Base-by-base conservation (phyloP, 2,888 invertebrate species). In the Sesia apiformis region DNA sequence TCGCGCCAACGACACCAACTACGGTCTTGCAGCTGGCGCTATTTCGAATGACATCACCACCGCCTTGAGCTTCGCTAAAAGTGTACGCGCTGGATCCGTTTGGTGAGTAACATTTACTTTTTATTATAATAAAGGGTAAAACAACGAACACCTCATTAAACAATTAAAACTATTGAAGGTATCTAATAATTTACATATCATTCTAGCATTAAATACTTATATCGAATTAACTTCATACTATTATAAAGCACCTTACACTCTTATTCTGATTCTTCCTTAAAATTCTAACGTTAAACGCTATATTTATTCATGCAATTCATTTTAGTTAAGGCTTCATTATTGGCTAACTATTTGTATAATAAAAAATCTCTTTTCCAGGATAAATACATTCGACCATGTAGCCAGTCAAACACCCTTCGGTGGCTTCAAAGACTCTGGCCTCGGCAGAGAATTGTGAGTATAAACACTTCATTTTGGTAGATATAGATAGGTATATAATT, bases 1-100 rank as follows among this genome's bases (percentile, higher is more conserved):
- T 60, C 91, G 97, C 60, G 96, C 97, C 4, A 98, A 98, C 72
- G 91, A 93, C 63, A 94, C 96, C 3, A 86, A 87, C 54, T 98
- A 96, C 69, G 97, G 97, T 5, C 90, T 98, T 42, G 97, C 95
- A 1, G 94, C 97, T 51, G 97, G 95, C 5, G 92, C 97, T 53
- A 91, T 97, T 58, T 97, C 97, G 5, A 95, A 95, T 58, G 93
- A 97, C 75, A 90, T 97, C 55, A 93, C 96, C 66, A 94, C 91
- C 51, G 97, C 97, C 3, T 82, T 97, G 57, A 91, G 91, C 59
- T 94, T 96, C 68, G 93, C 95, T n/a, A 94, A 95, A 69, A 91
- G 91, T 57, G 92, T 96, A 0, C 91, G 94, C 63, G 95, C 96
- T 58, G 97, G 97, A 40, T 94, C 95, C 41, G 92, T 96, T 7